Evolutionary conservation across 1,140 invertebrate species (phyloP).

Genomic region (Octopus sinensis): DNA sequence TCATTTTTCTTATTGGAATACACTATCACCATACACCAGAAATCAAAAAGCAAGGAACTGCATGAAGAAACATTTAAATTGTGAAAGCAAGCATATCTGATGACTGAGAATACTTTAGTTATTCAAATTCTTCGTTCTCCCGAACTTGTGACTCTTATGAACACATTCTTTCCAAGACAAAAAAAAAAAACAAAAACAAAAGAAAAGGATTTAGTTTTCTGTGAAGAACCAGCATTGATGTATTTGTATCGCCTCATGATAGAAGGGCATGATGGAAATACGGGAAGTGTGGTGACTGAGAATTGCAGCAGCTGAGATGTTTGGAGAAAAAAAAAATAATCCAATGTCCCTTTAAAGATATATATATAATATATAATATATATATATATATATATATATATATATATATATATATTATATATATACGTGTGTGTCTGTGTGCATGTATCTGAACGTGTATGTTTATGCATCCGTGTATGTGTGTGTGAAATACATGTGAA

Average conservation of each 20-base stretch:
- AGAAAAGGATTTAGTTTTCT: not conserved
- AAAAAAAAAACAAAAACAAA: not conserved
- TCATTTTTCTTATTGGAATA: not conserved
- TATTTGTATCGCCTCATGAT: not conserved
- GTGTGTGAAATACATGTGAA: no score
- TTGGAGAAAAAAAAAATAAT: no score
- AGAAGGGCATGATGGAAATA: no score
- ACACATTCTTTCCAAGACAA: not conserved
- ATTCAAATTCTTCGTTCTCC: slow-evolving; percentile 7
- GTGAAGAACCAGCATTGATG: not conserved
- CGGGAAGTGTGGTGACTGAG: no score
- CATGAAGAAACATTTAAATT: not conserved
- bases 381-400: no score
- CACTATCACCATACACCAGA: not conserved
- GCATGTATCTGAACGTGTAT: no score
- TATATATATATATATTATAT: no score
- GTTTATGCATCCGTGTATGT: no score
- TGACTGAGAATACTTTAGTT: not conserved
- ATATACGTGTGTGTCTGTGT: no score
- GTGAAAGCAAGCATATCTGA: slow-evolving; percentile 6
- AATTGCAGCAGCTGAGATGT: no score
- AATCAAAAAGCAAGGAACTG: slow-evolving; percentile 8
- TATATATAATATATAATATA: no score
- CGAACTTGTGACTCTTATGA: not conserved
- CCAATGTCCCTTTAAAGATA: no score